These are phyloP conservation scores for Danaus chrysippus DNA, from an alignment of 2,888 invertebrate genomes.

Conservation along the genomic window DNA sequence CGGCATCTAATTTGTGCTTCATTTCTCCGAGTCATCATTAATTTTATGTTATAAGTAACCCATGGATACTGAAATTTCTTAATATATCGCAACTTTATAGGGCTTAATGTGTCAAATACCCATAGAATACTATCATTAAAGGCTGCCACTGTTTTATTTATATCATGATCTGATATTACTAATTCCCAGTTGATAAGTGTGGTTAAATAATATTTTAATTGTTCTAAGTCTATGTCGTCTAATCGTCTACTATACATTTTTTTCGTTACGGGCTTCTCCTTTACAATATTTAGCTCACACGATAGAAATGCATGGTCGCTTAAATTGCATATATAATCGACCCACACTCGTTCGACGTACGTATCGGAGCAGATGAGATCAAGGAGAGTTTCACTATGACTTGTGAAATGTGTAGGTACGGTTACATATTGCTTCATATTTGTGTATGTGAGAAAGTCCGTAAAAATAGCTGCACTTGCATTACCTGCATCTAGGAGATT, in stretches of 20 bases:
- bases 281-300: conserved; percentile 1
- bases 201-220: background rate
- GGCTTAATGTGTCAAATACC: background rate
- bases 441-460: background rate
- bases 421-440: conserved; percentile 5
- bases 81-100: conserved; percentile 5
- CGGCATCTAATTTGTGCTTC: conserved; percentile 8
- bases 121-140: too few relatives aligned
- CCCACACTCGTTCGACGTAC: background rate
- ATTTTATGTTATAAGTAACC: conserved; percentile 17
- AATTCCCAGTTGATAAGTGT: too few relatives aligned
- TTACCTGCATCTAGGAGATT: background rate
- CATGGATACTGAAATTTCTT: conserved; percentile 9
- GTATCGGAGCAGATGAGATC: conserved; percentile 17
- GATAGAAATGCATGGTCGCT: conserved; percentile 4
- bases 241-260: background rate
- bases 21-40: conserved; percentile 13
- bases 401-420: conserved; percentile 21
- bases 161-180: too few relatives aligned
- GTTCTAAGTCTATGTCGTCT: background rate
- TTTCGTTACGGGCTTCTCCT: background rate
- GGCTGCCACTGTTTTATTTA: too few relatives aligned
- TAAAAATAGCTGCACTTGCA: background rate
- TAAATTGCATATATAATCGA: conserved; percentile 5
- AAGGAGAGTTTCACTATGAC: conserved; percentile 15